These are phyloP conservation scores for Phortica variegata DNA, from an alignment of 1,140 invertebrate species.

Conservation along the genomic window DNA sequence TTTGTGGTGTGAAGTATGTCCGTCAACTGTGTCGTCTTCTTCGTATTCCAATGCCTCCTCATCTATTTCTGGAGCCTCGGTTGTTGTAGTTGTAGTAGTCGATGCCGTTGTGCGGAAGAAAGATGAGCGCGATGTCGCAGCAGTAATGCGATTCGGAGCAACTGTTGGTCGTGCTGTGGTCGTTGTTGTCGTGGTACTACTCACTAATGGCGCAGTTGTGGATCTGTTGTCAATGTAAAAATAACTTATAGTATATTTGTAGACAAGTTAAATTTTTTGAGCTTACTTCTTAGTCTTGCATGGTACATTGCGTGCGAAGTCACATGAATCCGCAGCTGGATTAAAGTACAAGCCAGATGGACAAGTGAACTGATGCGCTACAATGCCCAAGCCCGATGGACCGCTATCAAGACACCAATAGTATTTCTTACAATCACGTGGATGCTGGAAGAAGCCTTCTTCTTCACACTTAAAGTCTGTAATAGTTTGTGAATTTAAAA, in stretches of 20 bases:
- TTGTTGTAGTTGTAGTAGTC: constrained; percentile 44
- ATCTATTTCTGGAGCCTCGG: constrained; percentile 55
- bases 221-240: constrained; percentile 51
- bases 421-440: constrained; percentile 90
- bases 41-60: constrained; percentile 70
- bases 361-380: constrained; percentile 91
- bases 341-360: constrained; percentile 90
- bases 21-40: constrained; percentile 60
- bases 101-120: constrained; percentile 58
- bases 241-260: neutral
- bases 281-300: constrained; percentile 66
- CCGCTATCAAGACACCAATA: constrained; percentile 92
- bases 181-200: constrained; percentile 52
- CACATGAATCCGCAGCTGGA: constrained; percentile 87
- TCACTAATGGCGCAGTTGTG: constrained; percentile 59
- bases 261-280: constrained; percentile 12
- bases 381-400: constrained; percentile 82
- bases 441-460: constrained; percentile 92
- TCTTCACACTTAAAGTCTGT: constrained; percentile 86
- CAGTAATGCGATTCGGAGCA: constrained; percentile 32
- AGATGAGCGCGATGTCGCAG: constrained; percentile 29
- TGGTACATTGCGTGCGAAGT: constrained; percentile 84
- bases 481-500: constrained; percentile 2
- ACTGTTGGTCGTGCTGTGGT: constrained; percentile 42
- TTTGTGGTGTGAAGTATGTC: constrained; percentile 39